phyloP scores from a whole-genome alignment of 2,113 vertebrate genomes.

The Pelecanus crispus region DNA sequence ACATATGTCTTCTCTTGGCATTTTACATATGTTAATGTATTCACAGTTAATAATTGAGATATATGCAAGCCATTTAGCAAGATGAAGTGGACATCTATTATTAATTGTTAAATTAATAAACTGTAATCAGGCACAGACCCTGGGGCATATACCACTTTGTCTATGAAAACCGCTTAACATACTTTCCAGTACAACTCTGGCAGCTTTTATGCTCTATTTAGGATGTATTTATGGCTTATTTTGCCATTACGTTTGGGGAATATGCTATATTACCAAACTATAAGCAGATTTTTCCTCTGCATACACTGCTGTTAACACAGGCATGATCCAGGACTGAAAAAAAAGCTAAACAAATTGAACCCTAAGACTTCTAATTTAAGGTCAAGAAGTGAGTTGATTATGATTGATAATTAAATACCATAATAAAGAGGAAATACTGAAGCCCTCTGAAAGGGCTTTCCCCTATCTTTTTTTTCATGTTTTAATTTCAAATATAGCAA shows the following conservation, averaged over 20 bases:
- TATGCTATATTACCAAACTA: neutral
- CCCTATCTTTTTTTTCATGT: neutral
- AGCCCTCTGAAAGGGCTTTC: neutral
- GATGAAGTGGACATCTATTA: neutral
- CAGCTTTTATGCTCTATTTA: neutral
- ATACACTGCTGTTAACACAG: neutral
- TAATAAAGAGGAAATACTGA: neutral
- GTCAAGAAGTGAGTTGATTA: neutral
- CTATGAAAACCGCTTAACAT: neutral
- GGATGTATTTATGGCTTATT: neutral
- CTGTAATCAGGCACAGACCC: neutral
- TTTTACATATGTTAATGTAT: neutral
- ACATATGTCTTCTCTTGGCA: neutral
- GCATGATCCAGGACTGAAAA: neutral
- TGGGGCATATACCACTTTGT: neutral
- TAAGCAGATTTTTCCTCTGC: neutral
- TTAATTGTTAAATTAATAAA: constrained; percentile 46
- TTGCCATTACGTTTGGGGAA: neutral
- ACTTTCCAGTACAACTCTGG: neutral
- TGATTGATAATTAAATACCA: neutral
- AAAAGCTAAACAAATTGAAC: neutral
- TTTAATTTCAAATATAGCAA: neutral
- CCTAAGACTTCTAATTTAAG: neutral
- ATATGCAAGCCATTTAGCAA: neutral
- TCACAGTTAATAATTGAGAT: neutral